phyloP scores from a whole-genome alignment of 2,797 vertebrate genomes.

The Erpetoichthys calabaricus region DNA sequence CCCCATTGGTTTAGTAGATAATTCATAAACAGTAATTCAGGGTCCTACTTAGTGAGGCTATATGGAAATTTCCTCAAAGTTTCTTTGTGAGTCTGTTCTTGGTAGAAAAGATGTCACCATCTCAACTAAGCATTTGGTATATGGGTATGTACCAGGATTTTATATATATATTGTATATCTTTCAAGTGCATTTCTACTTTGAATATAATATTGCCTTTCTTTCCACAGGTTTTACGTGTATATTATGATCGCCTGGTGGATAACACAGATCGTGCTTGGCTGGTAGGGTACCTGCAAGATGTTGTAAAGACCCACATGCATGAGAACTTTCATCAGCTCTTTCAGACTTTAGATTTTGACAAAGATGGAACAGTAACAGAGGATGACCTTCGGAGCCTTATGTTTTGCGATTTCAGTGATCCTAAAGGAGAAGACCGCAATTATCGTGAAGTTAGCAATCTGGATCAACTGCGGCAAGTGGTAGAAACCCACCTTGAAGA shows the following conservation, averaged over 20 bases:
- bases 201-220: no score
- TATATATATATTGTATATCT: neutral
- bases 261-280: conserved; percentile 60
- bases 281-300: conserved; percentile 53
- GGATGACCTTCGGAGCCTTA: conserved; percentile 74
- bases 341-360: conserved; percentile 47
- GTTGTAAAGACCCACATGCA: conserved; percentile 46
- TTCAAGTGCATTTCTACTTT: neutral
- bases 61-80: no score
- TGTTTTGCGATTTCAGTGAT: conserved; percentile 87
- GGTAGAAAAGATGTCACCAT: no score
- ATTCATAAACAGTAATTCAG: no score
- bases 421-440: conserved; percentile 61
- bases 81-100: no score
- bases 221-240: conserved; percentile 65
- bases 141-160: no score
- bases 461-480: conserved; percentile 53
- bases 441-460: conserved; percentile 59
- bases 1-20: no score
- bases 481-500: conserved; percentile 71
- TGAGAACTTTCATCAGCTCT: conserved; percentile 52
- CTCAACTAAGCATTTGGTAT: no score
- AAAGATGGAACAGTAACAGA: conserved; percentile 60
- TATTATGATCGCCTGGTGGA: conserved; percentile 82
- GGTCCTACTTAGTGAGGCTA: no score